A percentile compares a stretch with the other conserved stretches of the same genome.
Conservation (phyloP, 2,113 vertebrate genomes). For the Phalacrocorax aristotelis region DNA sequence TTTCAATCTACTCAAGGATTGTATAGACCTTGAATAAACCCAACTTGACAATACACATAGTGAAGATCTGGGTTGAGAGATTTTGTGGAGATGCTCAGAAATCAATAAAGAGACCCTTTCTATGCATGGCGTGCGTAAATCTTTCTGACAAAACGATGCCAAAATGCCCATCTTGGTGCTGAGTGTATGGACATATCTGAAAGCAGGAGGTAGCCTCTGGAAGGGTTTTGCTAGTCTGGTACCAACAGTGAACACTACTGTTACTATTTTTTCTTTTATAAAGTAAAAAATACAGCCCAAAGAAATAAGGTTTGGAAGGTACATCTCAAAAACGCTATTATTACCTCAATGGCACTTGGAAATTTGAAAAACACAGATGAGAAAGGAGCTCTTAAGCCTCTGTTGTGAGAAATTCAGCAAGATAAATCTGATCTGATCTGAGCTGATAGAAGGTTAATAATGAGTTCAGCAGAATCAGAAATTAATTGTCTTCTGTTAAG, state of each 20-base stretch:
- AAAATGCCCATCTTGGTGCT: not conserved
- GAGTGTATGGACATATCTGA: not conserved
- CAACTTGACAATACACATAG: not conserved
- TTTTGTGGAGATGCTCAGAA: not conserved
- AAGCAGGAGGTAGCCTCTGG: not conserved
- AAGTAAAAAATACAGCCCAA: not conserved
- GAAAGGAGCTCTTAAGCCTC: not conserved
- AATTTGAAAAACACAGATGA: not conserved
- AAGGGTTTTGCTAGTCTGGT: not conserved
- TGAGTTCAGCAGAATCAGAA: slow-evolving; percentile 31
- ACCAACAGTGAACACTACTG: not conserved
- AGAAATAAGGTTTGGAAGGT: not conserved
- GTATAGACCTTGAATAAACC: not conserved
- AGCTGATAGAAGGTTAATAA: slow-evolving; percentile 45
- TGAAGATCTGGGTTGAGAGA: not conserved
- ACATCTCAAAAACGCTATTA: not conserved
- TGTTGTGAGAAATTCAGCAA: slow-evolving; percentile 8
- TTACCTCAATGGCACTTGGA: not conserved
- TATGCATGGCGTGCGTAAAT: not conserved
- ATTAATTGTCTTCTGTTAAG: slow-evolving; percentile 42
- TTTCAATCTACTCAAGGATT: not conserved
- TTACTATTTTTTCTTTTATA: not conserved
- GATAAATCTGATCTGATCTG: not conserved
- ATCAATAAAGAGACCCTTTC: not conserved
- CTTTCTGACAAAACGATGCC: not conserved